Base-by-base conservation (phyloP, 2,888 invertebrate species). In the Morpho deidamia region DNA sequence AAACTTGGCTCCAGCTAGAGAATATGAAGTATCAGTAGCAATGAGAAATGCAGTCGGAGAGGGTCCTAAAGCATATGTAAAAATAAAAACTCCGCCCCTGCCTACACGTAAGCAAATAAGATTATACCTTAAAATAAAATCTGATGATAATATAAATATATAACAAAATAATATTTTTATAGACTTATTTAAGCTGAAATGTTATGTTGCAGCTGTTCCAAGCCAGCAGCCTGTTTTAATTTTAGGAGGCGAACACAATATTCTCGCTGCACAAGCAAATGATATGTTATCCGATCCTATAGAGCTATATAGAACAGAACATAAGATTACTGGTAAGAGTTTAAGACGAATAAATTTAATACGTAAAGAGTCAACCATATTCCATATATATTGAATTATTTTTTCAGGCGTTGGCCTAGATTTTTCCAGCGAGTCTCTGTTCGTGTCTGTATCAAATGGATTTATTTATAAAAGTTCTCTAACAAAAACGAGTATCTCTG, bases 11-110 rank as follows among this genome's bases (percentile, higher is more conserved):
- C 92, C 96, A 0, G 91, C 92, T 23, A 91, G 92, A 14, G 94
- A 94, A 68, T 97, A 96, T 72, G 92, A 92, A 7, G 91, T 97
- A n/a, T 92, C 93, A 10, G 91, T 97, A 14, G 92, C 94, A 2
- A 96, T 96, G 93, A 90, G 94, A 61, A 97, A 97, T 72, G 92
- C 92, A 1, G 92, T 93, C 34, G 97, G 97, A 2, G 93, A 94
- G 67, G 96, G 97, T 2, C 96, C 96, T 0, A 81, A 92, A 7
- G 93, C 93, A 0, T 84, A 84, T 50, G 91, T 91, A 8, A 85
- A 86, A 50, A 92, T 95, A 10, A 91, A 92, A 7, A 96, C 96
- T 0, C 93, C 93, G 2, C 90, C 92, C 8, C 90, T 92, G 76
- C 92, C 93, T 41, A 90, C 91, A 65, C 92, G 94, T 94, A 84